Evolutionary conservation across 2,797 vertebrate species (phyloP).

Genomic region (Eidolon dupreanum): DNA sequence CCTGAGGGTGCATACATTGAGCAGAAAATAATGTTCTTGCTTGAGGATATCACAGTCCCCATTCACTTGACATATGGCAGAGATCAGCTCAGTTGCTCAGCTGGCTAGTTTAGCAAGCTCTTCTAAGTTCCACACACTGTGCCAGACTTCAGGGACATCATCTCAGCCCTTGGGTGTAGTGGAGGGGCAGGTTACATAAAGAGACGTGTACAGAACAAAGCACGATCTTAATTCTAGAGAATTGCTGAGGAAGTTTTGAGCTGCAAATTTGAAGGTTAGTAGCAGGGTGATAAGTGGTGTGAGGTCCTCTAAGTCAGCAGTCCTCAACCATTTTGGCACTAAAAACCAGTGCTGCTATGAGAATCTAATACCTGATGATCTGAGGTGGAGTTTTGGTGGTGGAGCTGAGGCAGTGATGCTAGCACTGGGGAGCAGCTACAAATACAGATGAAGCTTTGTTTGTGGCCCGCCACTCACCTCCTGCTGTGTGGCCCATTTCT

Average conservation of each 20-base stretch:
- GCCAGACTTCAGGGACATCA: background rate
- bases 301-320: background rate
- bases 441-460: too few relatives aligned
- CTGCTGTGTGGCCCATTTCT: too few relatives aligned
- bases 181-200: background rate
- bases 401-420: too few relatives aligned
- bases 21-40: conserved; percentile 43
- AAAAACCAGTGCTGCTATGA: too few relatives aligned
- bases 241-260: background rate
- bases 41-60: background rate
- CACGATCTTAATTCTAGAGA: background rate
- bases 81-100: background rate
- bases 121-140: background rate
- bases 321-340: too few relatives aligned
- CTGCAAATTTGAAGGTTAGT: background rate
- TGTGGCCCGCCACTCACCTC: too few relatives aligned
- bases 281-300: background rate
- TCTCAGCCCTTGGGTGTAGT: background rate
- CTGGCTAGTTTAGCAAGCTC: background rate
- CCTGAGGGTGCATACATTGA: background rate
- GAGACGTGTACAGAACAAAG: background rate
- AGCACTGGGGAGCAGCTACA: too few relatives aligned
- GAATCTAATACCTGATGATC: too few relatives aligned
- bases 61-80: background rate
- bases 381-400: too few relatives aligned